phyloP scores from a whole-genome alignment of 2,888 invertebrate genomes.

The Melieria picta region DNA sequence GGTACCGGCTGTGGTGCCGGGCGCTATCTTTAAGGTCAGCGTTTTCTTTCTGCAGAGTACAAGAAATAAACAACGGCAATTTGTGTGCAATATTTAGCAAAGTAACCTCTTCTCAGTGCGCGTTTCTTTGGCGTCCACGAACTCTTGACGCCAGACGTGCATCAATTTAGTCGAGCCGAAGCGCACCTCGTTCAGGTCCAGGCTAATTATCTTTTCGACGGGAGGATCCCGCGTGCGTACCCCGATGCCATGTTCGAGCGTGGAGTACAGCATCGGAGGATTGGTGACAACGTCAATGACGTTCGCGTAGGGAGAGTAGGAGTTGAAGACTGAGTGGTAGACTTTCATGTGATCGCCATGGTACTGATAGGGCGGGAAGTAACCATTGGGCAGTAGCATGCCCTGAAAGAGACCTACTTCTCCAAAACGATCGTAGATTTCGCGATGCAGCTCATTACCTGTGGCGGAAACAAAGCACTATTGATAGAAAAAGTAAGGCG shows the following conservation, averaged over 20 bases:
- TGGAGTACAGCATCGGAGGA: slow-evolving; percentile 72
- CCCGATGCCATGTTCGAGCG: slow-evolving; percentile 72
- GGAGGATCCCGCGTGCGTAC: slow-evolving; percentile 73
- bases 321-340: slow-evolving; percentile 84
- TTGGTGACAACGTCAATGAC: slow-evolving; percentile 73
- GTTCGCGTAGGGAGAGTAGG: slow-evolving; percentile 83
- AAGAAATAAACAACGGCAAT: not conserved
- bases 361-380: slow-evolving; percentile 79
- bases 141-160: slow-evolving; percentile 80
- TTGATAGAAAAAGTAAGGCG: not conserved
- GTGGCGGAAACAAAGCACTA: not conserved
- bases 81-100: not conserved
- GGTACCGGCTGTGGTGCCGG: slow-evolving; percentile 79
- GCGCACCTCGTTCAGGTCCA: slow-evolving; percentile 75
- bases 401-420: slow-evolving; percentile 87
- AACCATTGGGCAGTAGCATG: slow-evolving; percentile 75
- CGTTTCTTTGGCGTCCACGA: slow-evolving; percentile 72
- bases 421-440: slow-evolving; percentile 90
- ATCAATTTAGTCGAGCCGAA: slow-evolving; percentile 84
- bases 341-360: slow-evolving; percentile 82
- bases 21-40: slow-evolving; percentile 77
- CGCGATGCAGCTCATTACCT: slow-evolving; percentile 68
- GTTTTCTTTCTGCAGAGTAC: slow-evolving; percentile 72
- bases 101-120: slow-evolving; percentile 69
- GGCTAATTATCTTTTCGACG: slow-evolving; percentile 69